phyloP scores from a whole-genome alignment of 2,797 vertebrate genomes.

The Stomatorhinus walkeri region DNA sequence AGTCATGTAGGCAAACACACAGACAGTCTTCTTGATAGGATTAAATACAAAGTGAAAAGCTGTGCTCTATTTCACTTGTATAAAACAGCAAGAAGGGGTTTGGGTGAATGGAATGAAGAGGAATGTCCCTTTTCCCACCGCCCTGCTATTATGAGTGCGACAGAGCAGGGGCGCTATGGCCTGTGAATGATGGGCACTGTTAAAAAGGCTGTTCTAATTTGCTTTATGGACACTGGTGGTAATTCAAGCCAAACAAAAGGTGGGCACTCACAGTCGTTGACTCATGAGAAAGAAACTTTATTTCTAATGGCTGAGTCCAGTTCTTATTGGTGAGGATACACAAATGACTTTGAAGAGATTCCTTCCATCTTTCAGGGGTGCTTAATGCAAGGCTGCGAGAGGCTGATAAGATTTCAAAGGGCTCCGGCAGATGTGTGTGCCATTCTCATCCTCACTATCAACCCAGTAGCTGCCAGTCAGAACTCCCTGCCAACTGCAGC shows the following conservation, averaged over 20 bases:
- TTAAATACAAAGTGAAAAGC: background rate
- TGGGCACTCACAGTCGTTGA: conserved; percentile 44
- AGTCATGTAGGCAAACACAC: background rate
- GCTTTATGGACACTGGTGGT: conserved; percentile 39
- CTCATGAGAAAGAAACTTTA: conserved; percentile 36
- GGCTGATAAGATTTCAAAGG: conserved; percentile 14
- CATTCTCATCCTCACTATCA: conserved; percentile 31
- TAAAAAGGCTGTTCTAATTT: conserved; percentile 53
- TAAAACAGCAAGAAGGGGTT: conserved; percentile 21
- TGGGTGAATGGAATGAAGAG: conserved; percentile 10
- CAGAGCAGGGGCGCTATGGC: conserved; percentile 40
- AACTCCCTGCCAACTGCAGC: conserved; percentile 33
- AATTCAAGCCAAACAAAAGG: conserved; percentile 51
- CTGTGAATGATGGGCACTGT: conserved; percentile 23
- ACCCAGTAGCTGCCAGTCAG: conserved; percentile 32
- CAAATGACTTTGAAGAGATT: conserved; percentile 30
- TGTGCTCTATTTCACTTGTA: conserved; percentile 30
- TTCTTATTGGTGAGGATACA: conserved; percentile 36
- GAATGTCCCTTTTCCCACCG: conserved; percentile 12
- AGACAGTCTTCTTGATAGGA: background rate
- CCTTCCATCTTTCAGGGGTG: conserved; percentile 23
- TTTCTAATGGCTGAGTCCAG: conserved; percentile 29
- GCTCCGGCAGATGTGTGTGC: background rate
- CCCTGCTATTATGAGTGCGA: conserved; percentile 34
- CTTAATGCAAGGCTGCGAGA: background rate